Conservation (phyloP, 1,140 invertebrate genomes). For the Drosophila albomicans region DNA sequence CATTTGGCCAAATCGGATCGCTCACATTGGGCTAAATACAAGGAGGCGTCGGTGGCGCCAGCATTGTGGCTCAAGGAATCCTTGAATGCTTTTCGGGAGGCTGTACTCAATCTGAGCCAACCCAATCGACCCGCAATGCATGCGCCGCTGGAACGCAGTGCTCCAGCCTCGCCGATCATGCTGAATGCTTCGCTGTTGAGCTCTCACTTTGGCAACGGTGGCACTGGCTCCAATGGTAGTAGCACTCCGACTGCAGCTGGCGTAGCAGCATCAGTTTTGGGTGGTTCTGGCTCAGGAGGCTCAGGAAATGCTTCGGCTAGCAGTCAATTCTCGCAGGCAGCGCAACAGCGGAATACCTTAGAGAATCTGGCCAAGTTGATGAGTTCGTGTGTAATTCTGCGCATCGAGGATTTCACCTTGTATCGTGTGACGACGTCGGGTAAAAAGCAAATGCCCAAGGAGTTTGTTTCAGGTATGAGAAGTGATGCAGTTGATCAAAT, state of each 20-base stretch:
- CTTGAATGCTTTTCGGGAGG: conserved; percentile 88
- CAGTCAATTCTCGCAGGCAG: conserved; percentile 71
- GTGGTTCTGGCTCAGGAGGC: conserved; percentile 41
- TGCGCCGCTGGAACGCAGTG: conserved; percentile 86
- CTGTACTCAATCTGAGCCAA: conserved; percentile 88
- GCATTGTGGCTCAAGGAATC: conserved; percentile 90
- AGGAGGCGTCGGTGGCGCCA: conserved; percentile 88
- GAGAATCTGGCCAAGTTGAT: conserved; percentile 94
- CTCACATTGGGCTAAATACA: conserved; percentile 94
- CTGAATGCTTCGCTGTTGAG: conserved; percentile 62
- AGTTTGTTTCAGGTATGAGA: conserved; percentile 91
- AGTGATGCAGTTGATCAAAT: neutral
- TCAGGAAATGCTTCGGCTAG: conserved; percentile 75
- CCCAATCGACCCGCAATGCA: conserved; percentile 86
- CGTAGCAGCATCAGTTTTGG: conserved; percentile 26
- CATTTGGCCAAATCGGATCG: conserved; percentile 95
- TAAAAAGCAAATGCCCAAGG: conserved; percentile 89
- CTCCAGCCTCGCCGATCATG: conserved; percentile 74
- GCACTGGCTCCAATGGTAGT: conserved; percentile 56
- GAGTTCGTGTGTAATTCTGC: conserved; percentile 95
- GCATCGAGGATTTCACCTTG: conserved; percentile 95
- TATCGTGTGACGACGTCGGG: conserved; percentile 93
- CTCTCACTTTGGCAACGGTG: conserved; percentile 48
- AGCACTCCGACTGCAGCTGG: conserved; percentile 64
- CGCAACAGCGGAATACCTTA: conserved; percentile 89